phyloP scores from a whole-genome alignment of 1,140 invertebrate species.

The Gryon sp. region DNA sequence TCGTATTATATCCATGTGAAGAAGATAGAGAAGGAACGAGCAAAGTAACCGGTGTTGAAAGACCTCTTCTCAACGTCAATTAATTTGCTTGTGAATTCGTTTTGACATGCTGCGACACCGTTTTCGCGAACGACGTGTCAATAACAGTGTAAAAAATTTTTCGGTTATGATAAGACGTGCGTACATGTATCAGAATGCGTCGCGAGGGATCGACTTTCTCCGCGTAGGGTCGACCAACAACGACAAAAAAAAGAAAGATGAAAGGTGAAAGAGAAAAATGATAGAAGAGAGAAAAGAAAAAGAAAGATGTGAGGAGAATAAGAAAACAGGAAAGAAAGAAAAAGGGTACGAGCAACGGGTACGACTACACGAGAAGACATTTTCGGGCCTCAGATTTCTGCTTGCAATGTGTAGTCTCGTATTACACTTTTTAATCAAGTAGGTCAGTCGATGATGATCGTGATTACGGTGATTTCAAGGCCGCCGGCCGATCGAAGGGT shows the following conservation, averaged over 20 bases:
- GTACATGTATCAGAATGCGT: slow-evolving; percentile 9
- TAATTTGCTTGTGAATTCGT: slow-evolving; percentile 50
- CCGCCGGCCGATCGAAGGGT: slow-evolving; percentile 68
- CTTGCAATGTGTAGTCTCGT: slow-evolving; percentile 30
- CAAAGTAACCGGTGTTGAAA: slow-evolving; percentile 44
- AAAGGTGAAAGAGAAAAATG: slow-evolving; percentile 28
- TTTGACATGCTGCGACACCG: slow-evolving; percentile 50
- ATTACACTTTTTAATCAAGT: slow-evolving; percentile 73
- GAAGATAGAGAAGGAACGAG: neutral
- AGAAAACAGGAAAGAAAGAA: neutral
- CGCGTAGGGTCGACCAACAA: slow-evolving; percentile 19
- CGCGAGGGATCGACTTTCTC: slow-evolving; percentile 39
- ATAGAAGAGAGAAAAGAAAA: slow-evolving; percentile 2
- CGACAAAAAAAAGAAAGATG: slow-evolving; percentile 26
- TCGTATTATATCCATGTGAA: slow-evolving; percentile 3
- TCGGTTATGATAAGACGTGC: slow-evolving; percentile 45
- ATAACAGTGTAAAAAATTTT: slow-evolving; percentile 44
- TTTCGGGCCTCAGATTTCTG: slow-evolving; percentile 53
- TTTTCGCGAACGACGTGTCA: slow-evolving; percentile 49
- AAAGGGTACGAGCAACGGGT: neutral
- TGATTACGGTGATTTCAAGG: slow-evolving; percentile 66
- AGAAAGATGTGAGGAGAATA: neutral
- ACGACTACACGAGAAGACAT: slow-evolving; percentile 18
- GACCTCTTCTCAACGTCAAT: slow-evolving; percentile 56
- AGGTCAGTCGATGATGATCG: slow-evolving; percentile 72